phyloP scores from a whole-genome alignment of 2,888 invertebrate genomes.

The Morpho helenor region DNA sequence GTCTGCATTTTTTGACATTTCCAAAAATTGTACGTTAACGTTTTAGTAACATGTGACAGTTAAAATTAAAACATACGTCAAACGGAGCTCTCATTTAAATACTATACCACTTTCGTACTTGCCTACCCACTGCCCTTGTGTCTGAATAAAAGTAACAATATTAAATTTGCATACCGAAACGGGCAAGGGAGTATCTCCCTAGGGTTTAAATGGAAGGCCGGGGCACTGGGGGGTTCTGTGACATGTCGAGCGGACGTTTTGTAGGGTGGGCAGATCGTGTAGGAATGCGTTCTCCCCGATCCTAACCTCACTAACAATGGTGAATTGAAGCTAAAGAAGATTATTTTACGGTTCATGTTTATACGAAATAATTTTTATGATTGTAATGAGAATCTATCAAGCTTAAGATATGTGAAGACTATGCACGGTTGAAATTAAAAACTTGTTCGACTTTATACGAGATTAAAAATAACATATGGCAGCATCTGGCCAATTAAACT shows the following conservation, averaged over 20 bases:
- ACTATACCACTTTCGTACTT: conserved; percentile 19
- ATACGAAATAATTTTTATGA: no score
- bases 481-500: no score
- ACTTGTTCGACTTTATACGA: no score
- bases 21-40: no score
- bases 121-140: conserved; percentile 67
- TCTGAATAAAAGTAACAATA: conserved; percentile 69
- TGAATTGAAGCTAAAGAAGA: conserved; percentile 28
- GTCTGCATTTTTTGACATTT: no score
- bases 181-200: conserved; percentile 15
- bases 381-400: no score
- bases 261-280: conserved; percentile 48
- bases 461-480: no score
- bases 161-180: conserved; percentile 69
- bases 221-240: conserved; percentile 39
- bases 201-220: conserved; percentile 14
- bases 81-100: conserved; percentile 11
- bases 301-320: conserved; percentile 33
- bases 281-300: conserved; percentile 60
- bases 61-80: not conserved
- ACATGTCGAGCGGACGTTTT: conserved; percentile 40
- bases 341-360: not conserved
- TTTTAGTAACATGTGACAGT: no score
- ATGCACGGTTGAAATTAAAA: no score
- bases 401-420: no score